A percentile compares a stretch with the other conserved stretches of the same genome.
phyloP scores from a whole-genome alignment of 2,113 vertebrate genomes.

The Physeter macrocephalus region DNA sequence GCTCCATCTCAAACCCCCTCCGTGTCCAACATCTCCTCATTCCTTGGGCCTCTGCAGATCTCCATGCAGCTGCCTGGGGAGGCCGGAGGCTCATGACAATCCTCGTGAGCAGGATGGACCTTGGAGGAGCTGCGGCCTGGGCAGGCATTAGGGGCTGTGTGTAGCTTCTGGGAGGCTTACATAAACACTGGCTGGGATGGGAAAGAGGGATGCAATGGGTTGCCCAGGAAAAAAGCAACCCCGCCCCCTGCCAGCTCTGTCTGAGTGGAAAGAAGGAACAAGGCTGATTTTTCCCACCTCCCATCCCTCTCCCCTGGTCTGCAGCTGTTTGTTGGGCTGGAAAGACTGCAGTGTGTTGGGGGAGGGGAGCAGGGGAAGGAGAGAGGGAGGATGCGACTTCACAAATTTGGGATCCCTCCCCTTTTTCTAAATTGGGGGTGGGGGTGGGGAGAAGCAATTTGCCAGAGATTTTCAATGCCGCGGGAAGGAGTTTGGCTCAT shows the following conservation, averaged over 20 bases:
- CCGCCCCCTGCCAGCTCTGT: neutral
- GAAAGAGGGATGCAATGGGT: neutral
- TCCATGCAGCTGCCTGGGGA: slow-evolving; percentile 13
- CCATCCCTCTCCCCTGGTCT: slow-evolving; percentile 37
- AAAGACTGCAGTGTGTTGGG: slow-evolving; percentile 62
- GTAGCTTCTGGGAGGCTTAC: slow-evolving; percentile 55
- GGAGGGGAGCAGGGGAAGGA: slow-evolving; percentile 40
- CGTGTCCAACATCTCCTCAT: neutral
- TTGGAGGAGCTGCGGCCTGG: neutral
- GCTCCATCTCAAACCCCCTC: neutral
- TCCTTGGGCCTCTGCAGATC: neutral
- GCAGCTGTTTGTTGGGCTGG: slow-evolving; percentile 66
- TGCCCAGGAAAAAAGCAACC: slow-evolving; percentile 2
- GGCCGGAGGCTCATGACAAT: slow-evolving; percentile 34
- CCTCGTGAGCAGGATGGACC: slow-evolving; percentile 55
- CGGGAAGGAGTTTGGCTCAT: slow-evolving; percentile 68
- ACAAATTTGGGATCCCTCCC: slow-evolving; percentile 52
- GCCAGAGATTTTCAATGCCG: slow-evolving; percentile 62
- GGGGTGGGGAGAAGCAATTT: slow-evolving; percentile 58
- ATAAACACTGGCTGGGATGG: slow-evolving; percentile 55
- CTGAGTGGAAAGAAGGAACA: slow-evolving; percentile 20
- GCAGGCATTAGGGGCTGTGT: neutral
- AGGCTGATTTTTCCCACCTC: slow-evolving; percentile 50
- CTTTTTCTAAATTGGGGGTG: slow-evolving; percentile 7
- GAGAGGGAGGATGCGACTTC: slow-evolving; percentile 41